Conservation (phyloP, 2,113 vertebrate genomes). For the Barbus barbus region DNA sequence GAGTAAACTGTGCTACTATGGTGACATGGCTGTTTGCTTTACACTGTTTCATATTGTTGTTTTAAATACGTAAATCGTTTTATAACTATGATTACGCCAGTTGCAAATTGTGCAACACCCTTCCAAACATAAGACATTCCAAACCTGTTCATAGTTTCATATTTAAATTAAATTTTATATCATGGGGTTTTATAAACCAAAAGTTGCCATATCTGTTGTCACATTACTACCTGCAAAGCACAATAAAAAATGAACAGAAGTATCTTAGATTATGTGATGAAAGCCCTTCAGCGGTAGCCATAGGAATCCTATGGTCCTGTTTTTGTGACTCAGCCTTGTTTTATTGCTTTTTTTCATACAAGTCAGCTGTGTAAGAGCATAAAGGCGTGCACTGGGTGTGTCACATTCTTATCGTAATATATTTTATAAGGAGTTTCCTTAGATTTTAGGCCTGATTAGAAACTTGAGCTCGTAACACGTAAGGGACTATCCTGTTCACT, state of each 20-base stretch:
- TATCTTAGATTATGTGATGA: background rate
- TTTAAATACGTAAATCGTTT: background rate
- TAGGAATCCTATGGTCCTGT: background rate
- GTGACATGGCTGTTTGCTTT: background rate
- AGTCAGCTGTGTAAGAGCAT: conserved; percentile 25
- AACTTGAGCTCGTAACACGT: background rate
- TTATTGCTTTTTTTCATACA: conserved; percentile 45
- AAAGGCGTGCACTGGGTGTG: conserved; percentile 25
- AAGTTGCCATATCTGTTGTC: background rate
- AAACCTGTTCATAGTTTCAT: too few relatives aligned
- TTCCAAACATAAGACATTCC: background rate
- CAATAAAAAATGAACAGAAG: background rate
- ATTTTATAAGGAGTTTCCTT: conserved; percentile 5
- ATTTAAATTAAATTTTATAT: too few relatives aligned
- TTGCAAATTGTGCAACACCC: background rate
- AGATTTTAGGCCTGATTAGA: conserved; percentile 4
- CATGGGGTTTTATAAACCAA: background rate
- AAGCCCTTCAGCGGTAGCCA: background rate
- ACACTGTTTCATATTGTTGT: background rate
- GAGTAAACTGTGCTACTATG: background rate
- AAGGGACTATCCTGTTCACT: background rate
- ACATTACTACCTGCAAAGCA: background rate
- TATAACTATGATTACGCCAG: background rate
- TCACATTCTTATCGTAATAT: conserved; percentile 29
- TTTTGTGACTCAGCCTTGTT: conserved; percentile 32